Conservation (phyloP, 2,113 vertebrate genomes). For the Hiodon alosoides region DNA sequence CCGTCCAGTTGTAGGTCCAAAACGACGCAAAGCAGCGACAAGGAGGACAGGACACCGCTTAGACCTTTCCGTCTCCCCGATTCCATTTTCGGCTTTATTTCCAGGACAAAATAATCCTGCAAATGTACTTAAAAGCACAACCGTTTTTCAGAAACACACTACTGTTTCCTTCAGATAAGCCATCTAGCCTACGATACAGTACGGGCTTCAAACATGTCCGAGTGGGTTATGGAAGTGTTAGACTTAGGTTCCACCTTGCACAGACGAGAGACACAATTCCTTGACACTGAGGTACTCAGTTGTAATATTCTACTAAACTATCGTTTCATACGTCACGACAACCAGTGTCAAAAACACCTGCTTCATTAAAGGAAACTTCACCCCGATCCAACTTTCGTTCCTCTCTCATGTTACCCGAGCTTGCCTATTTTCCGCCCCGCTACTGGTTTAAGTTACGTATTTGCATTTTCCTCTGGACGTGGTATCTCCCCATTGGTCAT, state of each 20-base stretch:
- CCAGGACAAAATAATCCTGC: constrained; percentile 7
- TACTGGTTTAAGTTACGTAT: constrained; percentile 26
- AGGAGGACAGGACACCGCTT: constrained; percentile 60
- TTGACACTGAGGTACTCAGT: neutral
- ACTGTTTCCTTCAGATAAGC: neutral
- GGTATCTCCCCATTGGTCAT: constrained; percentile 54
- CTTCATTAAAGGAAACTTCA: constrained; percentile 24
- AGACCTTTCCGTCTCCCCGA: constrained; percentile 53
- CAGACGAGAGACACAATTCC: neutral
- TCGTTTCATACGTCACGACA: neutral
- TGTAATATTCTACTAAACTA: neutral
- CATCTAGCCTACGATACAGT: neutral
- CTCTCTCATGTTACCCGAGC: constrained; percentile 29
- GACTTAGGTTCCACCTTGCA: constrained; percentile 7
- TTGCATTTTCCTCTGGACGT: constrained; percentile 54
- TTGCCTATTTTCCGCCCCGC: constrained; percentile 29
- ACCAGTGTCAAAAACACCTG: constrained; percentile 21
- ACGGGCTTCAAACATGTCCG: neutral
- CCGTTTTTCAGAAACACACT: neutral
- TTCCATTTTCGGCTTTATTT: constrained; percentile 45
- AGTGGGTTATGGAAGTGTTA: neutral
- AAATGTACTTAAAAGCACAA: neutral
- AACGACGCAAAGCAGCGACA: constrained; percentile 68
- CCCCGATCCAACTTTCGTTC: neutral
- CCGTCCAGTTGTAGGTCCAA: constrained; percentile 75